A percentile compares a stretch with the other conserved stretches of the same genome.
Conservation (phyloP, 2,888 invertebrate genomes). For the Panzeria rudis region DNA sequence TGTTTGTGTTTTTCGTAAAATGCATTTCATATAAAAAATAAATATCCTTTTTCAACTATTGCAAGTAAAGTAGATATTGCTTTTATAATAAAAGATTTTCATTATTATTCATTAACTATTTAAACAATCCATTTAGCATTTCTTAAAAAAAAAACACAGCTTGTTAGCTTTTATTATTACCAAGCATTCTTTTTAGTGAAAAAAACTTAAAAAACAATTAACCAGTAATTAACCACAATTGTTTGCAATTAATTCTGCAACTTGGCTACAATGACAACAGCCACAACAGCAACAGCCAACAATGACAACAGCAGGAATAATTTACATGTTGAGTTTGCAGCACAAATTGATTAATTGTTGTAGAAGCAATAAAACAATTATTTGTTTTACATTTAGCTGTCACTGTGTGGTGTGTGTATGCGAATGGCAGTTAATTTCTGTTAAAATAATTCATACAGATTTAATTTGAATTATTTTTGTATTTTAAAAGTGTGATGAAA, state of each 20-base stretch:
- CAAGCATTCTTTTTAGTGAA: too few species aligned
- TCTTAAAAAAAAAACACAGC: too few species aligned
- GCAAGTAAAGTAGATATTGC: too few species aligned
- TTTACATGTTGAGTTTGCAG: background rate
- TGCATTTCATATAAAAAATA: too few species aligned
- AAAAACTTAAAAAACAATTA: too few species aligned
- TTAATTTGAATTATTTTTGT: background rate
- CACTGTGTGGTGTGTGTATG: too few species aligned
- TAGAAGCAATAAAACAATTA: background rate
- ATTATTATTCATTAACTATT: too few species aligned
- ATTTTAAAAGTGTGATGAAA: background rate
- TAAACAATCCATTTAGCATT: too few species aligned
- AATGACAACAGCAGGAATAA: constrained; percentile 18
- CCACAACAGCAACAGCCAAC: background rate
- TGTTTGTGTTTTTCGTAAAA: too few species aligned
- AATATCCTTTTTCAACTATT: too few species aligned
- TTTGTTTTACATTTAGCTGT: constrained; percentile 6
- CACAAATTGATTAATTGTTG: constrained; percentile 5
- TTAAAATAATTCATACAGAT: background rate
- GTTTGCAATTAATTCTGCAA: constrained; percentile 23
- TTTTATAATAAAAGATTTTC: too few species aligned
- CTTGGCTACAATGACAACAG: constrained; percentile 12
- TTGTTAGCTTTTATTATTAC: too few species aligned
- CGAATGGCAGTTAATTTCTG: constrained; percentile 11
- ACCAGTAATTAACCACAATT: constrained; percentile 30